phyloP scores from a whole-genome alignment of 2,113 vertebrate genomes.

The Eira barbara region DNA sequence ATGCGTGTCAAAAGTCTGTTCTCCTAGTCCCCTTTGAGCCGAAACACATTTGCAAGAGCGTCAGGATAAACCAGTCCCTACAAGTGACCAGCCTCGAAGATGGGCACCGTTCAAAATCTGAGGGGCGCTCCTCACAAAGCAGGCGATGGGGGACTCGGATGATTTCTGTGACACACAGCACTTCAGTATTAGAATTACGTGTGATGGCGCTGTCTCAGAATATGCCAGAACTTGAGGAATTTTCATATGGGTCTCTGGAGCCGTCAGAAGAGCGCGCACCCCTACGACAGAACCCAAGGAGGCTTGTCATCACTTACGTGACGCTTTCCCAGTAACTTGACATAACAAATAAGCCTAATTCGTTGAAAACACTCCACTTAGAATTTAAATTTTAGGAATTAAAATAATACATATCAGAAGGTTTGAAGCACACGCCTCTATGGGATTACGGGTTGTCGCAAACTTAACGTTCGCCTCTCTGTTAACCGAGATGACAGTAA shows the following conservation, averaged over 20 bases:
- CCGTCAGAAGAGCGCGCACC: not conserved
- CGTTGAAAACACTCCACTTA: not conserved
- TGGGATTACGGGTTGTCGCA: not conserved
- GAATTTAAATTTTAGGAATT: not conserved
- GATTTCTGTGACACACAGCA: not conserved
- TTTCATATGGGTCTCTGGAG: not conserved
- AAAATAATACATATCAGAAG: not conserved
- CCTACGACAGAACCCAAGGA: not conserved
- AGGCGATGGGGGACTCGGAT: not conserved
- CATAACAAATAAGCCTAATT: not conserved
- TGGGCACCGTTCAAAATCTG: not conserved
- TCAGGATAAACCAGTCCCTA: not conserved
- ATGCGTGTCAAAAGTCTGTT: not conserved
- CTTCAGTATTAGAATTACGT: not conserved
- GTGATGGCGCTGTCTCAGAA: no score
- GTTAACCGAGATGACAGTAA: not conserved
- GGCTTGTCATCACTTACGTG: no score
- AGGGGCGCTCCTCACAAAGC: not conserved
- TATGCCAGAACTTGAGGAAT: not conserved
- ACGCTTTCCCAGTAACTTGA: not conserved
- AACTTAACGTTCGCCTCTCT: not conserved
- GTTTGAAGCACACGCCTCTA: not conserved
- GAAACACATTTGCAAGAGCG: not conserved
- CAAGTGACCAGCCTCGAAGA: not conserved
- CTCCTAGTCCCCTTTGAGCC: not conserved